Evolutionary conservation across 1,140 invertebrate species (phyloP).

Genomic region (Arion vulgaris): DNA sequence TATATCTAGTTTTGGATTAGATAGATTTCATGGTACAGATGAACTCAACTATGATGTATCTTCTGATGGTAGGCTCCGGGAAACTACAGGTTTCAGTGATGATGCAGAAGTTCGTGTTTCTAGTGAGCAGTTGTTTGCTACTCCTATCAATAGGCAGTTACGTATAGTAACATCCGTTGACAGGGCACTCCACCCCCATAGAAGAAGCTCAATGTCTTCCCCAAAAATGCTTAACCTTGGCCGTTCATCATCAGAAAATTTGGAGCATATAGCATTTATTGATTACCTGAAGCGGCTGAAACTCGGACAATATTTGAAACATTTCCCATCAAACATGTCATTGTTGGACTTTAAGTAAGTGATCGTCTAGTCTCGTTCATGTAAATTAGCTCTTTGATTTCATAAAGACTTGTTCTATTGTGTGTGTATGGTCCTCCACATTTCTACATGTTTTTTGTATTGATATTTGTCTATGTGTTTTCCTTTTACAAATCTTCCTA

Average conservation of each 20-base stretch:
- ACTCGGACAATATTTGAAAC: constrained; percentile 58
- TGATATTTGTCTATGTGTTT: too few species aligned
- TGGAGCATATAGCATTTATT: constrained; percentile 60
- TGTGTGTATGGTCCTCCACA: too few species aligned
- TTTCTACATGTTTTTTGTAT: too few species aligned
- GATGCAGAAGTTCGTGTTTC: constrained; percentile 31
- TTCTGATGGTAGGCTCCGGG: constrained; percentile 46
- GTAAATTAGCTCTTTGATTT: too few species aligned
- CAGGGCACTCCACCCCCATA: constrained; percentile 41
- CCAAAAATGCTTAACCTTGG: constrained; percentile 38
- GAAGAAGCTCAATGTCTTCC: constrained; percentile 44
- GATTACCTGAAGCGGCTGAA: constrained; percentile 63
- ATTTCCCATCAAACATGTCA: constrained; percentile 67
- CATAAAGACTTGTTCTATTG: too few species aligned
- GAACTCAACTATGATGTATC: constrained; percentile 60
- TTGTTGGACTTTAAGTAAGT: constrained; percentile 64
- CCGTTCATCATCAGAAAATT: constrained; percentile 44
- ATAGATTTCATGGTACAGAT: constrained; percentile 55
- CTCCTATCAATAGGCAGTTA: constrained; percentile 60
- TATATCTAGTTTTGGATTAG: constrained; percentile 52
- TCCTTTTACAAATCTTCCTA: too few species aligned
- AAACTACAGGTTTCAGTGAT: constrained; percentile 58
- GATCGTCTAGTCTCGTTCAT: too few species aligned
- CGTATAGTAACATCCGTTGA: constrained; percentile 64
- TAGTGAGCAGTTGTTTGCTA: constrained; percentile 43